These are phyloP conservation scores for Stomatorhinus ivindoensis DNA, from an alignment of 2,113 vertebrate species.

Conservation along the genomic window DNA sequence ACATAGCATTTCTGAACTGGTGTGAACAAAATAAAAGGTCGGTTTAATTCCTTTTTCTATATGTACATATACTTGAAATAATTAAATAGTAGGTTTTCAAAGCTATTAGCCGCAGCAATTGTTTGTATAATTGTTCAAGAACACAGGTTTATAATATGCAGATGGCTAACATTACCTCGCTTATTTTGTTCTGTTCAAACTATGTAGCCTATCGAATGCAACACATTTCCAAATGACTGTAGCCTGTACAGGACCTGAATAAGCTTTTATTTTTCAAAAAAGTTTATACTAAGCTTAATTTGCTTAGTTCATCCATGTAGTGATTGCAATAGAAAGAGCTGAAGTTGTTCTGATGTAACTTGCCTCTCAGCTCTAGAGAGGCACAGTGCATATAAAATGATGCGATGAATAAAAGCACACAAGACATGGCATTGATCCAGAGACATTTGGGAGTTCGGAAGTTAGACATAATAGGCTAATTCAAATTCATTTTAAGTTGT, in stretches of 20 bases:
- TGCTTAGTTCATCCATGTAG: not conserved
- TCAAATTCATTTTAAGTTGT: not conserved
- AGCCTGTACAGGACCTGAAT: not conserved
- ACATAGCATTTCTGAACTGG: not conserved
- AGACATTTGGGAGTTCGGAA: slow-evolving; percentile 1
- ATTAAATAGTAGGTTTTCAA: not conserved
- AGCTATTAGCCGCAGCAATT: not conserved
- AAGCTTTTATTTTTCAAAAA: not conserved
- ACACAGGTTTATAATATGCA: not conserved
- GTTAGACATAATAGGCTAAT: not conserved
- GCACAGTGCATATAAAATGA: not conserved
- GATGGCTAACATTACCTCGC: not conserved
- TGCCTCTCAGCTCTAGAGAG: not conserved
- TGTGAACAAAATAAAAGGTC: not conserved
- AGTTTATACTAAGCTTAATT: not conserved
- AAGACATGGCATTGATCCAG: not conserved
- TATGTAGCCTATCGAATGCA: not conserved
- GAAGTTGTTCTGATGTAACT: not conserved
- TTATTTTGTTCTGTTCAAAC: not conserved
- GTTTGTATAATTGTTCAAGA: not conserved
- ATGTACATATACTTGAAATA: not conserved
- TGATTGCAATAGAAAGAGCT: not conserved
- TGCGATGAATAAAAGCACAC: not conserved
- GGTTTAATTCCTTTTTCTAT: not conserved
- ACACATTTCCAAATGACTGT: not conserved